Conservation (phyloP, 2,797 vertebrate genomes). For the Diplodus puntazzo region DNA sequence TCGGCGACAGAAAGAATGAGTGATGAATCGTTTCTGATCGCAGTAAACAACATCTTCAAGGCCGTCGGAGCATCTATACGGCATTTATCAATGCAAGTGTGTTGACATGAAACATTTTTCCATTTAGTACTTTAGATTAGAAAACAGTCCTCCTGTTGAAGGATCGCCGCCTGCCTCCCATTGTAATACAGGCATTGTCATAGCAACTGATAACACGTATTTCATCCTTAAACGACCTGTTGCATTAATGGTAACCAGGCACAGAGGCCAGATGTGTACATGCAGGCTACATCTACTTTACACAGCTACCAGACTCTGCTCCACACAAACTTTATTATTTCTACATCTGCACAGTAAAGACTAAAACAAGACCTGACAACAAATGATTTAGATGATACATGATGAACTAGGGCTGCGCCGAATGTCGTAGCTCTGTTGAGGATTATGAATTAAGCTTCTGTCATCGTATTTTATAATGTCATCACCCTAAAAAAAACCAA, state of each 20-base stretch:
- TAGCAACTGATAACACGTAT: constrained; percentile 56
- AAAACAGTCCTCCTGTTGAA: constrained; percentile 33
- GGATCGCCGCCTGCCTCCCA: constrained; percentile 33
- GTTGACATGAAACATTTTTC: constrained; percentile 32
- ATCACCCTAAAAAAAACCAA: too few species aligned
- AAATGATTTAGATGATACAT: constrained; percentile 2
- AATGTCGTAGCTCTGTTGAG: too few species aligned
- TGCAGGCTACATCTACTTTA: background rate
- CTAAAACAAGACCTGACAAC: constrained; percentile 14
- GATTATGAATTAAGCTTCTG: too few species aligned
- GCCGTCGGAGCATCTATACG: constrained; percentile 15
- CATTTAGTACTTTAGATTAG: constrained; percentile 13
- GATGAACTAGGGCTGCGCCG: background rate
- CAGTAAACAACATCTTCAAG: constrained; percentile 41
- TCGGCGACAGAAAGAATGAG: constrained; percentile 12
- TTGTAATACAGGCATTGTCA: constrained; percentile 50
- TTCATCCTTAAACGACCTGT: constrained; percentile 39
- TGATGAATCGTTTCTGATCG: constrained; percentile 14
- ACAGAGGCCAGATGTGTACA: constrained; percentile 23
- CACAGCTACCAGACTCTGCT: constrained; percentile 2
- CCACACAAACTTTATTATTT: constrained; percentile 15
- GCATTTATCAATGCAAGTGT: constrained; percentile 26
- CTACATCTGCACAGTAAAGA: background rate
- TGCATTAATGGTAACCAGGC: constrained; percentile 36
- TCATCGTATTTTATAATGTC: too few species aligned